These are phyloP conservation scores for Lasiurus cinereus DNA, from an alignment of 2,113 vertebrate genomes.

Conservation along the genomic window DNA sequence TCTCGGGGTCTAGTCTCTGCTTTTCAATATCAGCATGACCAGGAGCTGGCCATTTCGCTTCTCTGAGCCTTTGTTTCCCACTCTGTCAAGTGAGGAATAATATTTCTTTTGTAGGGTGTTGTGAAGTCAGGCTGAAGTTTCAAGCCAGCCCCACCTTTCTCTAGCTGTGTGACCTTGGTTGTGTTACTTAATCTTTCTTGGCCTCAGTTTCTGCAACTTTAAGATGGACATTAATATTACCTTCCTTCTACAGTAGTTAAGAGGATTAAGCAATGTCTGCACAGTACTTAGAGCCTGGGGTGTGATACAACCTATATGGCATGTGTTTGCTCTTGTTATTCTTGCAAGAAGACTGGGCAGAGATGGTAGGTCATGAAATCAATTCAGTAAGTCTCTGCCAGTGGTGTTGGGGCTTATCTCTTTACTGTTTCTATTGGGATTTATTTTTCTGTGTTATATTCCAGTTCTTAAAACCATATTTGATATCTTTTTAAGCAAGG, in stretches of 20 bases:
- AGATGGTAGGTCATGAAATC: neutral
- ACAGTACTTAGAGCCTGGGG: neutral
- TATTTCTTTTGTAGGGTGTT: neutral
- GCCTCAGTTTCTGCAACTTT: neutral
- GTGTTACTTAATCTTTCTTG: neutral
- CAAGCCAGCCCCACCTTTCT: neutral
- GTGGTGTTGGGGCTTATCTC: neutral
- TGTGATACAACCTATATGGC: neutral
- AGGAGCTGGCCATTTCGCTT: neutral
- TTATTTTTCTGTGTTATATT: neutral
- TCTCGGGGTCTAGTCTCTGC: neutral
- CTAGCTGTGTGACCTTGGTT: neutral
- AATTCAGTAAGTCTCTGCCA: neutral
- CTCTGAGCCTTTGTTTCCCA: neutral
- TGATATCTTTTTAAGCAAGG: neutral
- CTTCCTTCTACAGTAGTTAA: neutral
- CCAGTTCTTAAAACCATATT: neutral
- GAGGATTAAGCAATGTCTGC: neutral
- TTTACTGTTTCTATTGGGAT: neutral
- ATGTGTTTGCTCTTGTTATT: neutral
- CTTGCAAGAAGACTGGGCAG: neutral
- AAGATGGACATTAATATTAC: neutral
- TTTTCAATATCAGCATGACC: neutral
- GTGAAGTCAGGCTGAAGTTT: neutral
- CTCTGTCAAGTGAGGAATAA: neutral